These are phyloP conservation scores for Cololabis saira DNA, from an alignment of 2,113 vertebrate species.

Conservation along the genomic window DNA sequence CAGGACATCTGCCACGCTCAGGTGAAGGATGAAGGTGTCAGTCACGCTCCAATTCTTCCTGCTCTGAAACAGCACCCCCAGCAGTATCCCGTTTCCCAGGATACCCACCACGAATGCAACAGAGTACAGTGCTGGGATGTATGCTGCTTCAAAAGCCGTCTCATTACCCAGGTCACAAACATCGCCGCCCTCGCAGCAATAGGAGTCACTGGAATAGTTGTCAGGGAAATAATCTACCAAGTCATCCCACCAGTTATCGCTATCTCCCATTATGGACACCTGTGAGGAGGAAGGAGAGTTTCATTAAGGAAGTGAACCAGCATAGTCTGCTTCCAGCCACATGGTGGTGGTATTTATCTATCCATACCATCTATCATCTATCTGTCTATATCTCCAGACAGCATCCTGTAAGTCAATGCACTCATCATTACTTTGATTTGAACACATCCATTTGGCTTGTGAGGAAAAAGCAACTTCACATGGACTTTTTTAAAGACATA, in stretches of 20 bases:
- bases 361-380: background rate
- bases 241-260: fast-evolving
- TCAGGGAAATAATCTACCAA: fast-evolving
- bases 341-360: constrained; percentile 6
- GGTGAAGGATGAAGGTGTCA: constrained; percentile 87
- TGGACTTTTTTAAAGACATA: too few species aligned
- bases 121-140: constrained; percentile 83
- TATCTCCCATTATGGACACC: background rate
- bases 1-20: constrained; percentile 84
- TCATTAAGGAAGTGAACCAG: background rate
- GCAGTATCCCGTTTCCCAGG: constrained; percentile 84
- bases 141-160: constrained; percentile 74
- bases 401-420: too few species aligned
- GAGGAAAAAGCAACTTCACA: background rate
- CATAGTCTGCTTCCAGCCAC: background rate
- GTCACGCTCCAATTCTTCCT: constrained; percentile 80
- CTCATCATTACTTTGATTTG: too few species aligned
- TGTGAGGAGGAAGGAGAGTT: background rate
- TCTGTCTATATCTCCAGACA: too few species aligned
- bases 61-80: constrained; percentile 78
- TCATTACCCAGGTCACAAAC: constrained; percentile 61
- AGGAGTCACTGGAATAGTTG: fast-evolving
- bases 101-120: constrained; percentile 83
- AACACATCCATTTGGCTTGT: background rate
- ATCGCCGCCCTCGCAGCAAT: constrained; percentile 13